These are phyloP conservation scores for Chydorus sphaericus DNA, from an alignment of 2,888 invertebrate species.

Conservation along the genomic window DNA sequence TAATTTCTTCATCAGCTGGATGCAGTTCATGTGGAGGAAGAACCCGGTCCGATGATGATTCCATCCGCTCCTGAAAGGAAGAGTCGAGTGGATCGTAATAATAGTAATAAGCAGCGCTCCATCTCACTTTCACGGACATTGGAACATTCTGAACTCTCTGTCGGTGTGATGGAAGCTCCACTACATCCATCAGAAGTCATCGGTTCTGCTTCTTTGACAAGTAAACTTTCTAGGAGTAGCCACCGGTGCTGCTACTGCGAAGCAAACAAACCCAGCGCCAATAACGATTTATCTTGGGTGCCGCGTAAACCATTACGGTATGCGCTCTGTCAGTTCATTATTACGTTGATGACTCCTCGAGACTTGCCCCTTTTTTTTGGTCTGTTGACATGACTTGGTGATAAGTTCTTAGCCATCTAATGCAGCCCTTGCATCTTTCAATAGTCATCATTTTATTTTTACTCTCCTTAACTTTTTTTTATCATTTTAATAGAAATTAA, in stretches of 20 bases:
- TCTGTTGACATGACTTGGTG: too few species aligned
- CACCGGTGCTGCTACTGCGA: not conserved
- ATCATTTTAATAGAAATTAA: not conserved
- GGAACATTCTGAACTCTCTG: too few species aligned
- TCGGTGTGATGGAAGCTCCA: too few species aligned
- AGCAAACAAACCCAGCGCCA: conserved; percentile 3
- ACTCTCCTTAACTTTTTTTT: not conserved
- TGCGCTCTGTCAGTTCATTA: conserved; percentile 5
- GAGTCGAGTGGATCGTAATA: not conserved
- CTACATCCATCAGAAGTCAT: too few species aligned
- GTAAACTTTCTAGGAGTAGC: too few species aligned
- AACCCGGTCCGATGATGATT: not conserved
- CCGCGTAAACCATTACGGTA: conserved; percentile 8
- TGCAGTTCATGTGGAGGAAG: not conserved
- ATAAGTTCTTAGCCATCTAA: not conserved
- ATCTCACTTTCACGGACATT: not conserved
- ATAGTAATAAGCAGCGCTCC: not conserved
- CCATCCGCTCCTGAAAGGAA: not conserved
- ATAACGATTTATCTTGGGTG: conserved; percentile 5
- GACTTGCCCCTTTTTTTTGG: not conserved
- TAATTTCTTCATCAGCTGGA: not conserved
- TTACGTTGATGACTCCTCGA: too few species aligned
- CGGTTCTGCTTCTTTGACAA: too few species aligned
- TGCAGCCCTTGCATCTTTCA: not conserved
- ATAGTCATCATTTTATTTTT: not conserved